phyloP scores from a whole-genome alignment of 2,113 vertebrate species.

The Edolisoma coerulescens region DNA sequence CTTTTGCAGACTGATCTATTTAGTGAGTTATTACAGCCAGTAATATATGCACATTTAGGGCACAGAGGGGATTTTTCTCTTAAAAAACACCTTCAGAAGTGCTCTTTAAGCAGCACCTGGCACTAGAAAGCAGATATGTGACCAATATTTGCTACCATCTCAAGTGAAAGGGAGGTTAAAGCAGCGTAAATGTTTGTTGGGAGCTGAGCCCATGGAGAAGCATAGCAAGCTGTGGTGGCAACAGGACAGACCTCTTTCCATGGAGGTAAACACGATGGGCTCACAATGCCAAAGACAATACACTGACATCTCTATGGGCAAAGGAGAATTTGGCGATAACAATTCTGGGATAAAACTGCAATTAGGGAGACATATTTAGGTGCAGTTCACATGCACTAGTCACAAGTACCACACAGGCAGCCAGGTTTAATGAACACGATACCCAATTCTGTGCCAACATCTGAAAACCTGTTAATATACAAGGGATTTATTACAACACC shows the following conservation, averaged over 20 bases:
- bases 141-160: neutral
- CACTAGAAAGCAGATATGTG: neutral
- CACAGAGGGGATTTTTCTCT: neutral
- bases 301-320: neutral
- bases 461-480: neutral
- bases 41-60: neutral
- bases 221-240: neutral
- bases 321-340: neutral
- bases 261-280: rapidly evolving
- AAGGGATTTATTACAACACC: neutral
- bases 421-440: neutral
- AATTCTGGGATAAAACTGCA: neutral
- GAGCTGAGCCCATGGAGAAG: neutral
- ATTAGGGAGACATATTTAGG: neutral
- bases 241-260: neutral
- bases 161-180: neutral
- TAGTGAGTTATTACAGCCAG: neutral
- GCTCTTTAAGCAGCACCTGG: neutral
- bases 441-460: neutral
- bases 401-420: neutral
- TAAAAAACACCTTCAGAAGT: neutral
- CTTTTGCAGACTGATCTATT: neutral
- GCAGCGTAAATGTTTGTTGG: neutral
- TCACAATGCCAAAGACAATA: neutral
- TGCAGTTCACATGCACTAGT: neutral